phyloP scores from a whole-genome alignment of 2,113 vertebrate genomes.

The Litocranius walleri region DNA sequence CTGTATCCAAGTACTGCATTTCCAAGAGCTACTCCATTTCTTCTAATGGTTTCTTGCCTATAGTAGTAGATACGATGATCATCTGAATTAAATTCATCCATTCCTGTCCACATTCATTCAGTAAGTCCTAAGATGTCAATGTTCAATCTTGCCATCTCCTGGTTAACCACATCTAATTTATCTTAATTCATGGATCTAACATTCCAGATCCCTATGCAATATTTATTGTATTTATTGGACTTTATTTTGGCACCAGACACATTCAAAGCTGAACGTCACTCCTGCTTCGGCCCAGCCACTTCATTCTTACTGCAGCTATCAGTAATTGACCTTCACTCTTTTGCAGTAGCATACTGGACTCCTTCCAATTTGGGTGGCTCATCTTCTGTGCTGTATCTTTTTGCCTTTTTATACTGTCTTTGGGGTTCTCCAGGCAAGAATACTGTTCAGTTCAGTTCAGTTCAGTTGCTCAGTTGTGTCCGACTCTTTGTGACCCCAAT shows the following conservation, averaged over 20 bases:
- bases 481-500: too few species aligned
- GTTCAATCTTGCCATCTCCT: background rate
- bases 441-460: background rate
- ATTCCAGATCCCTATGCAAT: background rate
- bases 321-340: background rate
- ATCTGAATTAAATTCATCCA: background rate
- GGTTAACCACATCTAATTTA: background rate
- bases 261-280: background rate
- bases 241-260: background rate
- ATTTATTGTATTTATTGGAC: background rate
- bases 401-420: background rate
- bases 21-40: background rate
- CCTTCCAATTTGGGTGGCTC: background rate
- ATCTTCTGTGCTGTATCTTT: background rate
- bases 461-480: too few species aligned
- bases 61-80: background rate
- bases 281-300: rapidly evolving
- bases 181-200: background rate
- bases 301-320: background rate
- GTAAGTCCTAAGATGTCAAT: background rate
- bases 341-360: background rate
- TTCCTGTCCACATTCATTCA: background rate
- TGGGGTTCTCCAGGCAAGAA: background rate
- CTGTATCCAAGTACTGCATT: background rate
- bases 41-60: background rate